phyloP scores from a whole-genome alignment of 2,888 invertebrate species.

The Monochamus alternatus region DNA sequence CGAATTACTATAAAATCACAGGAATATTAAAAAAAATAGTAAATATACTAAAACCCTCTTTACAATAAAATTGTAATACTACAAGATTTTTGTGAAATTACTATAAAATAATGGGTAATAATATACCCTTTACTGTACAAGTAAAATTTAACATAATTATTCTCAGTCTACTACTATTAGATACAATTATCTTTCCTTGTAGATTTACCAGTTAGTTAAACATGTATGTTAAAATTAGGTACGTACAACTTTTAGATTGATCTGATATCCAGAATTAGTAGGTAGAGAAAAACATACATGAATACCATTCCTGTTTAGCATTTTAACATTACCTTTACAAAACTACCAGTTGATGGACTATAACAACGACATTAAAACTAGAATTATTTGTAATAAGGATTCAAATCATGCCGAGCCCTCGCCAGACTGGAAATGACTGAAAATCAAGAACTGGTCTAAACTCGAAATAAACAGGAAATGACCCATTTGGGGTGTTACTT shows the following conservation, averaged over 20 bases:
- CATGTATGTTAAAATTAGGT: no score
- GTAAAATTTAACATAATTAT: no score
- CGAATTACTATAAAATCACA: no score
- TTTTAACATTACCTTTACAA: not conserved
- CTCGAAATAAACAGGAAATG: constrained; percentile 49
- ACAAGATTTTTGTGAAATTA: no score
- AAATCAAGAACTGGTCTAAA: constrained; percentile 39
- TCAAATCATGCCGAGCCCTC: constrained; percentile 11
- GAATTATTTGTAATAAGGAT: constrained; percentile 7
- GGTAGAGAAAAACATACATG: not conserved
- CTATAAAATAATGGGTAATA: no score
- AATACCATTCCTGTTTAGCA: not conserved
- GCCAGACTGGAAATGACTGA: constrained; percentile 32
- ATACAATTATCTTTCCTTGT: no score
- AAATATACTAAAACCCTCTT: no score
- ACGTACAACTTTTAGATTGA: not conserved
- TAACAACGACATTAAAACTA: constrained; percentile 8
- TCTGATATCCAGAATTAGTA: not conserved
- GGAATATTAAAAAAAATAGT: no score
- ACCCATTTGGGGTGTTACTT: constrained; percentile 43
- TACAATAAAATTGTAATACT: no score
- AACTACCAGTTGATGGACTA: constrained; percentile 9
- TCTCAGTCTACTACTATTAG: no score
- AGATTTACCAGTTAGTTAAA: no score
- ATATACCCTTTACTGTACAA: no score